phyloP scores from a whole-genome alignment of 2,113 vertebrate species.

The Leucopsar rothschildi region DNA sequence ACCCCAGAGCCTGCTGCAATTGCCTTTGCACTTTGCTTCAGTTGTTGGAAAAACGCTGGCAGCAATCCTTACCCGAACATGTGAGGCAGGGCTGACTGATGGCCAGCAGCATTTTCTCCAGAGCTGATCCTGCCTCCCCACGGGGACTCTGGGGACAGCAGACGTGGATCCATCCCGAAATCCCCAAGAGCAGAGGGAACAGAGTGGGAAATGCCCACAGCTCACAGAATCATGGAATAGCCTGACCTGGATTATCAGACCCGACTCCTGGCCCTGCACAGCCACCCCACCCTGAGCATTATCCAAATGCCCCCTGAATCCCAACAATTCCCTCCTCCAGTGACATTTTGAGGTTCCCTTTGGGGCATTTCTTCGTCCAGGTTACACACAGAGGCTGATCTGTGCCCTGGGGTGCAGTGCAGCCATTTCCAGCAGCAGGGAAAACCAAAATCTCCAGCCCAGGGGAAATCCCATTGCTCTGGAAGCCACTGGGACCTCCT shows the following conservation, averaged over 20 bases:
- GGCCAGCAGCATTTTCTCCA: neutral
- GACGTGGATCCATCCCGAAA: neutral
- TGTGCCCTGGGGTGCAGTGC: neutral
- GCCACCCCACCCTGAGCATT: neutral
- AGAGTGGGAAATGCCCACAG: neutral
- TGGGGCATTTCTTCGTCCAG: neutral
- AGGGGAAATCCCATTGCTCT: neutral
- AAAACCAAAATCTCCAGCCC: neutral
- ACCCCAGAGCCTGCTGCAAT: neutral
- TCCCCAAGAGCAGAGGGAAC: neutral
- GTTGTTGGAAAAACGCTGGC: constrained; percentile 32
- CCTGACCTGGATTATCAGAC: neutral
- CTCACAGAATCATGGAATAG: neutral
- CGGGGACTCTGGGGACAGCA: neutral
- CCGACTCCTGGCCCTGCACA: neutral
- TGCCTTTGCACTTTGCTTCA: neutral
- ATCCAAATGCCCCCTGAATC: neutral
- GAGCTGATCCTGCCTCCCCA: neutral
- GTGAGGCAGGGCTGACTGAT: neutral
- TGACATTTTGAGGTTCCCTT: neutral
- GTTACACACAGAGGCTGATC: neutral
- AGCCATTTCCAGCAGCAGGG: neutral
- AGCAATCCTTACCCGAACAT: neutral
- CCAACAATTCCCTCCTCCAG: neutral
- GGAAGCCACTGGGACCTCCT: neutral